Percentiles rank a stretch among this genome's conserved stretches.
phyloP scores from a whole-genome alignment of 2,888 invertebrate genomes.

The Nephrotoma flavescens region DNA sequence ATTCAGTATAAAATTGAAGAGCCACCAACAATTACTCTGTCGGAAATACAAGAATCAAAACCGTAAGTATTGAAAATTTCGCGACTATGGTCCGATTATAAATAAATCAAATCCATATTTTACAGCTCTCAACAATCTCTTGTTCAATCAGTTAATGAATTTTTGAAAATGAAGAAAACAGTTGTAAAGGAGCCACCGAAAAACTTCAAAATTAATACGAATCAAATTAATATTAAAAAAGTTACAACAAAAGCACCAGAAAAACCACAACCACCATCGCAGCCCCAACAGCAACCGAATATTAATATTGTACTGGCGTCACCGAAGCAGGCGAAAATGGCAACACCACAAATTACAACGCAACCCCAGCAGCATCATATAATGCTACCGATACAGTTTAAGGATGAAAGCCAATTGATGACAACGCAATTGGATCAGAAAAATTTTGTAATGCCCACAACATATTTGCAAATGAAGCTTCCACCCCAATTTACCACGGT shows the following conservation, averaged over 20 bases:
- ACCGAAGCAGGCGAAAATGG: conserved; percentile 12
- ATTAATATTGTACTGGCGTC: conserved; percentile 28
- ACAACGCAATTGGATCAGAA: conserved; percentile 30
- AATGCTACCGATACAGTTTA: not conserved
- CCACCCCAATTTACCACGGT: conserved; percentile 31
- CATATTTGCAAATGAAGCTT: conserved; percentile 32
- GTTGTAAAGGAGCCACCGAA: conserved; percentile 11
- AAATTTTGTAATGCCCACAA: conserved; percentile 29
- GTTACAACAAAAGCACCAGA: conserved; percentile 1
- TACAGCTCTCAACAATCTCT: conserved; percentile 8
- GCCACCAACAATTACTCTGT: conserved; percentile 6
- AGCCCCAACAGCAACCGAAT: conserved; percentile 25
- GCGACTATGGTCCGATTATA: not conserved
- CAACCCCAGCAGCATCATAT: conserved; percentile 14
- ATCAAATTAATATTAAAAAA: not conserved
- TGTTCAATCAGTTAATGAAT: conserved; percentile 9
- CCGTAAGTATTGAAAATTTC: conserved; percentile 16
- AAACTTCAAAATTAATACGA: not conserved
- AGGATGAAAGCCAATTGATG: conserved; percentile 27
- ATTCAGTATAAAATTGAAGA: conserved; percentile 22
- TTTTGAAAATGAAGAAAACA: conserved; percentile 5
- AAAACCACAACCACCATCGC: conserved; percentile 19
- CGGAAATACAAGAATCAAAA: conserved; percentile 1
- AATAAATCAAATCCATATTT: not conserved
- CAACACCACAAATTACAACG: conserved; percentile 11